Percentiles rank a stretch among this genome's conserved stretches.
phyloP scores from a whole-genome alignment of 2,888 invertebrate genomes.

The Eledone cirrhosa region DNA sequence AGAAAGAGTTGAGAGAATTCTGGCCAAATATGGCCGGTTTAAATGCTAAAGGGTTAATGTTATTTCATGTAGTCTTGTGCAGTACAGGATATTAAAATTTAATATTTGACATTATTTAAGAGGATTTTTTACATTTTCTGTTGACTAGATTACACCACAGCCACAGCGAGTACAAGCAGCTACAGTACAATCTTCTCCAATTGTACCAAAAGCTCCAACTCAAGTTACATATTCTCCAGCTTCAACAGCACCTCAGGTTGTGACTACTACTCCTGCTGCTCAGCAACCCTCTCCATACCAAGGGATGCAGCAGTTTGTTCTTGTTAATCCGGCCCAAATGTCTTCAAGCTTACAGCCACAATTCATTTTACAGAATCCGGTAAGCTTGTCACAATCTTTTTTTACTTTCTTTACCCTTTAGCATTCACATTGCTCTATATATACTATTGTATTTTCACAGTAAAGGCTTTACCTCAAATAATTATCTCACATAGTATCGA shows the following conservation, averaged over 20 bases:
- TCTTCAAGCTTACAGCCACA: conserved; percentile 50
- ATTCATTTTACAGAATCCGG: conserved; percentile 43
- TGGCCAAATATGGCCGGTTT: too few relatives aligned
- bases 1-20: too few relatives aligned
- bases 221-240: conserved; percentile 15
- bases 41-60: too few relatives aligned
- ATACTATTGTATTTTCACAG: too few relatives aligned
- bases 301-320: conserved; percentile 52
- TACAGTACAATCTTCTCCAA: conserved; percentile 32
- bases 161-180: conserved; percentile 34
- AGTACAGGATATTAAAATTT: too few relatives aligned
- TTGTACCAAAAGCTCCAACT: conserved; percentile 26
- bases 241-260: conserved; percentile 30
- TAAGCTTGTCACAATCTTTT: not conserved
- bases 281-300: conserved; percentile 33
- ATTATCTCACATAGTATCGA: too few relatives aligned
- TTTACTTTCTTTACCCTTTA: too few relatives aligned
- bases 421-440: too few relatives aligned
- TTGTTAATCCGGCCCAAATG: conserved; percentile 54
- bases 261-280: conserved; percentile 9
- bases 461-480: too few relatives aligned
- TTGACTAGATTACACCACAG: conserved; percentile 24
- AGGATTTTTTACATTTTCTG: too few relatives aligned
- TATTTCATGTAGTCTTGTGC: too few relatives aligned
- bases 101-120: too few relatives aligned